Conservation (phyloP, 2,888 invertebrate genomes). For the Hipparchia sbordonii region DNA sequence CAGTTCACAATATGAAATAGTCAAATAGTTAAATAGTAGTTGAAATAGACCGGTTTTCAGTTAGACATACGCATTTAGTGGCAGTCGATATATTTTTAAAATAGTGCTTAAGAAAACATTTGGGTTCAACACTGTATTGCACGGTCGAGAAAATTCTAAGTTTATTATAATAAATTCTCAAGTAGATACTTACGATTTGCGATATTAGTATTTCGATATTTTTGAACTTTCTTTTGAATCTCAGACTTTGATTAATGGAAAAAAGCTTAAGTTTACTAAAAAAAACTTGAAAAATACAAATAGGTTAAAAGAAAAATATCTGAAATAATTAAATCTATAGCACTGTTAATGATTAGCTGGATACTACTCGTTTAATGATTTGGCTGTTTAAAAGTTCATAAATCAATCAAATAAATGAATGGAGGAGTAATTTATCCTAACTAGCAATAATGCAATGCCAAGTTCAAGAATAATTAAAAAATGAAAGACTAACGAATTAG, state of each 20-base stretch:
- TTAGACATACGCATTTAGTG: conserved; percentile 79
- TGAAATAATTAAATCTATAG: no score
- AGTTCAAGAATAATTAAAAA: neutral
- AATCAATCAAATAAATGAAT: neutral
- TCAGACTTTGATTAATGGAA: no score
- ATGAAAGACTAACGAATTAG: neutral
- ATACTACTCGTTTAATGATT: no score
- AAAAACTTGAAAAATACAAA: no score
- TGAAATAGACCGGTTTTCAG: conserved; percentile 78
- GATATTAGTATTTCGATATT: no score
- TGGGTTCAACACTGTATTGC: conserved; percentile 63
- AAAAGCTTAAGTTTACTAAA: no score
- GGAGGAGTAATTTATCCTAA: neutral
- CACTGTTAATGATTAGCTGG: no score
- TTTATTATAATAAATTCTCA: neutral
- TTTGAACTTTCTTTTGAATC: no score
- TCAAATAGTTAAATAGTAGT: conserved; percentile 76
- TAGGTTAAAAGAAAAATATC: no score
- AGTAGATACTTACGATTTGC: no score
- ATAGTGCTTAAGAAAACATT: conserved; percentile 69
- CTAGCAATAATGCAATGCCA: neutral
- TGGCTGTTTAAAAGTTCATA: neutral
- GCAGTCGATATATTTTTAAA: conserved; percentile 73
- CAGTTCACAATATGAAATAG: conserved; percentile 62
- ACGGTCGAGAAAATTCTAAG: neutral